Base-by-base conservation (phyloP, 2,113 vertebrate genomes). In the Pygoscelis adeliae region DNA sequence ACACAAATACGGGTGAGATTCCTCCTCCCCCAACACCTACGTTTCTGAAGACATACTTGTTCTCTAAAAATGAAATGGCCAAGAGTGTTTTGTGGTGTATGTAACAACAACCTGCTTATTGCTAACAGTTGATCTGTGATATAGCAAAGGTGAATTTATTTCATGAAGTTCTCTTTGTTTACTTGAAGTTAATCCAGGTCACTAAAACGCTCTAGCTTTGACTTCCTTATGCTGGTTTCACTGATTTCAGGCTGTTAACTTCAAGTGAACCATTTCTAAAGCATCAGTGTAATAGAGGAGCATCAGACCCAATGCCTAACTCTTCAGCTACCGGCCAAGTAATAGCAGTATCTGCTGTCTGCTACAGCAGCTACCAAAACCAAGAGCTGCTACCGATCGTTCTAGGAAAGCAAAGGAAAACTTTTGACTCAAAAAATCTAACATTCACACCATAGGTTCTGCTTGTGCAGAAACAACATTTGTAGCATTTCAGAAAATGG, bases 1-100 rank as follows among this genome's bases (percentile, higher is more conserved):
- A 47, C 26, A 50, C 81, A 42, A 93, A 53, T 47, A 95, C 97
- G 72, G 97, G 89, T 86, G 18, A 96, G 78, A 81, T 34, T 86
- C 17, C 70, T 78, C 58, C 25, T 79, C 47, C 25, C 29, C 9
- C 30, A 42, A 32, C 20, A 44, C 10, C 20, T 46, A 4, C 89
- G 10, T 47, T 66, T 56, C 83, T 87, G 38, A 76, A 79, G 58
- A 29, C 12, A 70, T 11, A 19, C 9, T 80, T 79, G 11, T 71
- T 56, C 20, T 92, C 77, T 90, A 53, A 94, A 90, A 95, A 34
- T 56, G 22, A 84, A 77, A 49, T 17, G 18, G 47, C 63, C 15
- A 23, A 52, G 52, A 40, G 73, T 47, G 8, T 93, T 42, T 70
- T 34, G 36, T 56, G 63, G 77, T 14, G 52, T n/a, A 26, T 53